Evolutionary conservation across 2,888 invertebrate genomes (phyloP), one percentile per base, ranked within the genome.

Genomic region (Thereva nobilitata): DNA sequence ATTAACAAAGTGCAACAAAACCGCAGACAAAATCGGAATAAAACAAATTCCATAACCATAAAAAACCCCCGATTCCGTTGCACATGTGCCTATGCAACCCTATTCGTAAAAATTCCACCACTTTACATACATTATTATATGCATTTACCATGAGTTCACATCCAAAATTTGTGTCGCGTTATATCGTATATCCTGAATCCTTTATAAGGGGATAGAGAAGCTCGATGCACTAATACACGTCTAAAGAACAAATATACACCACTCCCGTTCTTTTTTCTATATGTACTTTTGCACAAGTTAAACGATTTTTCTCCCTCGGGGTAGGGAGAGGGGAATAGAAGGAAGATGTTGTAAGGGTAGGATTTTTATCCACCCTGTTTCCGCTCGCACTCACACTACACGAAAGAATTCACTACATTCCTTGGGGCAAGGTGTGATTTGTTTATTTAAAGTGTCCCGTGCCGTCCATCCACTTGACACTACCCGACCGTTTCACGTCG

Each of bases 371-470:
- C 37, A 37, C 37, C 53, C 6, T 40, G 5, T 6, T 12, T 5
- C 8, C 38, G n/a, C 53, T 38, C n/a, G 45, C 42, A 34, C 57
- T 10, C n/a, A 44, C 57, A 57, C 44, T 7, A 37, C 34, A 35
- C 61, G 50, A 40, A 40, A n/a, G 23, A 49, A 6, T 9, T 12
- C 49, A 49, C 34, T 34, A 10, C 57, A 61, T 50, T 41, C n/a
- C 34, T n/a, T 37, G 38, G 40, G 12, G 12, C n/a, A 50, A 61
- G 61, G 49, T 41, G 37, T 61, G 50, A 61, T 61, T 61, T 61
- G 61, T 61, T 61, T 61, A 61, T 50, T 35, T 23, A 53, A 53
- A 61, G 40, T 61, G 50, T 61, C 45, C 50, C 50, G 50, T 61
- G 37, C 50, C 50, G 61, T 40, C 23, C 41, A 34, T 40, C 12